Percentiles rank a stretch among this genome's conserved stretches.
Evolutionary conservation across 1,140 invertebrate species (phyloP).

Genomic region (Formica exsecta): DNA sequence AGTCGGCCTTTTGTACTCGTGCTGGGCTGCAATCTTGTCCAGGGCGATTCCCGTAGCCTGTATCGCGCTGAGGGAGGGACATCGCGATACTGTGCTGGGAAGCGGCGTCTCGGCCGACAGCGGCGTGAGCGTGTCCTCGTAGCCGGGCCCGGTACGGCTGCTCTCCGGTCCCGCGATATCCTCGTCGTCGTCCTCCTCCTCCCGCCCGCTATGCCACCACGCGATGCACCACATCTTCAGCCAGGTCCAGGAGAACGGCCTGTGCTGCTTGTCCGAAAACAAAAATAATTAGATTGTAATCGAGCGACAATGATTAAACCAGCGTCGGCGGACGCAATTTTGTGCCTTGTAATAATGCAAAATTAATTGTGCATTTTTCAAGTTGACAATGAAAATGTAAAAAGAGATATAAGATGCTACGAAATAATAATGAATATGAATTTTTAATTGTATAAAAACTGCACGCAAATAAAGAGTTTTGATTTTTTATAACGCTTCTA

Average conservation of each 20-base stretch:
- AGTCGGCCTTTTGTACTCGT: constrained; percentile 79
- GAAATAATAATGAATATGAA: not conserved
- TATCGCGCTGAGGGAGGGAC: constrained; percentile 94
- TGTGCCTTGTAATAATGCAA: not conserved
- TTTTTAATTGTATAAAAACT: not conserved
- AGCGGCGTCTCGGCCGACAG: constrained; percentile 95
- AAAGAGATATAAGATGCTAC: not conserved
- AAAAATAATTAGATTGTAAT: not conserved
- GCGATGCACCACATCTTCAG: constrained; percentile 93
- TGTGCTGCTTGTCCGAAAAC: constrained; percentile 77
- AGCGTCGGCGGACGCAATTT: not conserved
- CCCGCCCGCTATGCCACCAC: constrained; percentile 94
- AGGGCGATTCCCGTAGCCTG: constrained; percentile 88
- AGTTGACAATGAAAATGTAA: not conserved
- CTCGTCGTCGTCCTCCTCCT: constrained; percentile 92
- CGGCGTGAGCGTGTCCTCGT: constrained; percentile 91
- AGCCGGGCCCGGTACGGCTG: constrained; percentile 90
- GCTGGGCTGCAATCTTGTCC: constrained; percentile 71
- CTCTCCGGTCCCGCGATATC: constrained; percentile 89
- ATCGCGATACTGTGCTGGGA: constrained; percentile 93
- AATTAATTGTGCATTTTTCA: not conserved
- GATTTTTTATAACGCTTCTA: not conserved
- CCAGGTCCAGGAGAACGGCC: constrained; percentile 88
- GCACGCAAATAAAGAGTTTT: not conserved
- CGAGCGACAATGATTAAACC: not conserved